phyloP scores from a whole-genome alignment of 2,797 vertebrate genomes.

The Varecia variegata region DNA sequence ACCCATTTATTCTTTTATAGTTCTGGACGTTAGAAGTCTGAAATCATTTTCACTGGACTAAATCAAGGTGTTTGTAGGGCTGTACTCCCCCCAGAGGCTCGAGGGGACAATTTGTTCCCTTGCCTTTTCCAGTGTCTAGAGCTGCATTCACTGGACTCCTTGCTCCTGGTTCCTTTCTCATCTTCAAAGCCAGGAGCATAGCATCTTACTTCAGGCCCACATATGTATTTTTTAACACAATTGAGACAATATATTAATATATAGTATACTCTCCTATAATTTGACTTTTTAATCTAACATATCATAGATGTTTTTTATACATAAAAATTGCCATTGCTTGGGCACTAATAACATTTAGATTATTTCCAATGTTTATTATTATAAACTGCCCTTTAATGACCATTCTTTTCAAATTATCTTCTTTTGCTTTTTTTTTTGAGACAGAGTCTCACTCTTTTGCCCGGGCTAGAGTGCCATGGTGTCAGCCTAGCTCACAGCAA shows the following conservation, averaged over 20 bases:
- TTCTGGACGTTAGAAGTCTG: neutral
- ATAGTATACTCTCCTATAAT: neutral
- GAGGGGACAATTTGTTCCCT: no score
- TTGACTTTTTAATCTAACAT: neutral
- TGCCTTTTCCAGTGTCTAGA: neutral
- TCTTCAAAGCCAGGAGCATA: neutral
- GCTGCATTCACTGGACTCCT: no score
- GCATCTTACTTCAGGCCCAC: neutral
- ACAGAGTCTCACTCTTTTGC: no score
- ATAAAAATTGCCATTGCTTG: neutral
- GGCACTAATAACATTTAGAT: neutral
- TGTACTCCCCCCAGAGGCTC: neutral
- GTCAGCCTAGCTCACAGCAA: no score
- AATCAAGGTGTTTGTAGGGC: neutral
- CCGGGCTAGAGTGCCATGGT: no score
- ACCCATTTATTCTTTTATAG: neutral
- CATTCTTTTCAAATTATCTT: neutral
- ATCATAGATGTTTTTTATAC: neutral
- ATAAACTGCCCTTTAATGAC: neutral
- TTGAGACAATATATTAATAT: neutral
- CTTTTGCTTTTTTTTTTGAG: neutral
- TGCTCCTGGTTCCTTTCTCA: neutral
- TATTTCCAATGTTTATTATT: neutral
- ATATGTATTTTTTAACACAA: neutral
- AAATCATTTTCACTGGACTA: neutral